These are phyloP conservation scores for Syngnathus typhle DNA, from an alignment of 2,113 vertebrate genomes.

Conservation along the genomic window DNA sequence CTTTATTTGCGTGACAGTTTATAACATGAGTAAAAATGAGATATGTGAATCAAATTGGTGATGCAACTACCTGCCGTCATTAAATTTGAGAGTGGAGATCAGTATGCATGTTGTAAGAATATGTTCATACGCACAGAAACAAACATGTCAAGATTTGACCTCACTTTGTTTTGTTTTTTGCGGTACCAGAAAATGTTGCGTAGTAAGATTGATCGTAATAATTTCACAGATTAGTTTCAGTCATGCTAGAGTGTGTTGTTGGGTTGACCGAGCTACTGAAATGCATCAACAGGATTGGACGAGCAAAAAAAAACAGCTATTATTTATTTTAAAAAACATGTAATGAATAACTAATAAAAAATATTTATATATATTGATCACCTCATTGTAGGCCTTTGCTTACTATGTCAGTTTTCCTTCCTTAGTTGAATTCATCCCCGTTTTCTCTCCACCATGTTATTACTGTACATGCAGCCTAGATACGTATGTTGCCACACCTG, in stretches of 20 bases:
- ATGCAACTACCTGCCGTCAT: neutral
- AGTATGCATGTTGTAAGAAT: too few species aligned
- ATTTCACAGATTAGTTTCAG: neutral
- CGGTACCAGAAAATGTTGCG: neutral
- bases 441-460: neutral
- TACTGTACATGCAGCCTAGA: constrained; percentile 15
- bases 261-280: too few species aligned
- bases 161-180: neutral
- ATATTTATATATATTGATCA: too few species aligned
- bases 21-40: neutral
- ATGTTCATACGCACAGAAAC: neutral
- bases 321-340: too few species aligned
- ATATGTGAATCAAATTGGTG: neutral
- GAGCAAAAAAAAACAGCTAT: too few species aligned
- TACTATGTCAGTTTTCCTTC: too few species aligned
- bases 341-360: too few species aligned
- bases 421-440: too few species aligned
- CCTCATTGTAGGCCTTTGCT: neutral
- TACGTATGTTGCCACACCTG: constrained; percentile 25
- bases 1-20: neutral
- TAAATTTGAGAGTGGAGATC: neutral
- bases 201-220: neutral
- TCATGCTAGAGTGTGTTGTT: too few species aligned
- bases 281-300: too few species aligned
- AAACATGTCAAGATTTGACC: neutral